Evolutionary conservation across 2,113 vertebrate genomes (phyloP), one percentile per base, ranked within the genome.

Genomic region (Emydura subglobosa): DNA sequence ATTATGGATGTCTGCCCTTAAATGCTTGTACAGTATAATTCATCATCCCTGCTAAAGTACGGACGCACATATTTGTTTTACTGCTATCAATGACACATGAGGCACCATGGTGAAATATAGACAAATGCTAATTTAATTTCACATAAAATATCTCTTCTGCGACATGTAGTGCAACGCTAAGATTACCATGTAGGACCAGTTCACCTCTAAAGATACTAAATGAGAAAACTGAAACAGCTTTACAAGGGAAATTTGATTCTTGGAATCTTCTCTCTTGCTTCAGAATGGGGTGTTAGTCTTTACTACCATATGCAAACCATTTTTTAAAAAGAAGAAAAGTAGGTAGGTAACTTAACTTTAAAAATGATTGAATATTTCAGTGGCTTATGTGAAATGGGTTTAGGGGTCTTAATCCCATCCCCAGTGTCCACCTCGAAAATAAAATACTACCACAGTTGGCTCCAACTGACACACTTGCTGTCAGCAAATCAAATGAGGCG

Each of bases 111-210:
- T 90, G 94, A 94, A 92, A 86, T 92, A 82, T 4, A 91, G 91
- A 89, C 50, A 94, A 96, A 91, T 86, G 72, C 42, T 94, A 47
- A 88, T 95, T 93, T 89, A 85, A 90, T 90, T 82, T 94, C 44
- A 82, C 6, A 5, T 82, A 42, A 97, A 83, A 55, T 92, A 92
- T 42, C 82, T 90, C n/a, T 47, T 85, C 72, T 89, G 79, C 0
- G 0, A 76, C 27, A 86, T 44, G 17, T 47, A 74, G 92, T 47
- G 42, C 12, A 34, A 79, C 72, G 78, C 11, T 86, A 47, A 82
- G 78, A 79, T 95, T 95, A 76, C n/a, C 31, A 1, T 0, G 24
- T 21, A 93, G 74, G 87, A 83, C 86, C 80, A 17, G 19, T 92
- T 94, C 57, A 80, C 61, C n/a, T 96, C 82, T 55, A 83, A 90